phyloP scores from a whole-genome alignment of 2,888 invertebrate species.

The Drosophila emarginata region DNA sequence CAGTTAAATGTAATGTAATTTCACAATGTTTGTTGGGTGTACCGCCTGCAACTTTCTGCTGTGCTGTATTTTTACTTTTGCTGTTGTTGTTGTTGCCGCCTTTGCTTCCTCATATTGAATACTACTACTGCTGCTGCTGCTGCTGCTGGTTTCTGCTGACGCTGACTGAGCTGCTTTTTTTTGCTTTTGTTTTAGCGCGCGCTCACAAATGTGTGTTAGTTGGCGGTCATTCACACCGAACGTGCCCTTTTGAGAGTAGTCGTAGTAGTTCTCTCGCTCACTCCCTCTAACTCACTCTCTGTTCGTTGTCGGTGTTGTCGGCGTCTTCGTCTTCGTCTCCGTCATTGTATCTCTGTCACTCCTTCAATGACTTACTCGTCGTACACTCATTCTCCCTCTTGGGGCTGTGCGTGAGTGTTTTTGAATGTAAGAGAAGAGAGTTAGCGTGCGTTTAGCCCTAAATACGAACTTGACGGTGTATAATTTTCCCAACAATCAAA shows the following conservation, averaged over 20 bases:
- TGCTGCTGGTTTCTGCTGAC: conserved; percentile 42
- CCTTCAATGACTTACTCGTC: conserved; percentile 7
- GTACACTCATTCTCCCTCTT: neutral
- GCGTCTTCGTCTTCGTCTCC: neutral
- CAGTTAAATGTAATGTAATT: conserved; percentile 16
- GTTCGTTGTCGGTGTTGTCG: too few relatives aligned
- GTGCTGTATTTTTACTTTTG: conserved; percentile 68
- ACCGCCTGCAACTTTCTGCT: conserved; percentile 49
- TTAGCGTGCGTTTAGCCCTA: conserved; percentile 16
- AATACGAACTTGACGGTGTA: conserved; percentile 39
- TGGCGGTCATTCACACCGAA: conserved; percentile 81
- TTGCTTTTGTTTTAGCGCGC: conserved; percentile 65
- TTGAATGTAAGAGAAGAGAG: neutral
- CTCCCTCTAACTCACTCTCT: conserved; percentile 15
- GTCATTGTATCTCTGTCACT: conserved; percentile 10
- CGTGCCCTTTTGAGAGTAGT: conserved; percentile 78
- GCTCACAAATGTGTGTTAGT: conserved; percentile 81
- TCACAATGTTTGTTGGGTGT: conserved; percentile 61
- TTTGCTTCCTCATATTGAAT: conserved; percentile 54
- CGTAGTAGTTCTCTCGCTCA: conserved; percentile 26
- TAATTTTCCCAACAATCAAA: conserved; percentile 33
- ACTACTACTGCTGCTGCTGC: conserved; percentile 10
- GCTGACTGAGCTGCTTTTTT: conserved; percentile 45
- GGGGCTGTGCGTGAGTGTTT: conserved; percentile 20
- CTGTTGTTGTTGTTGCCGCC: conserved; percentile 41